Percentiles rank a stretch among this genome's conserved stretches.
Evolutionary conservation across 2,797 vertebrate species (phyloP).

Genomic region (Meda fulgida): DNA sequence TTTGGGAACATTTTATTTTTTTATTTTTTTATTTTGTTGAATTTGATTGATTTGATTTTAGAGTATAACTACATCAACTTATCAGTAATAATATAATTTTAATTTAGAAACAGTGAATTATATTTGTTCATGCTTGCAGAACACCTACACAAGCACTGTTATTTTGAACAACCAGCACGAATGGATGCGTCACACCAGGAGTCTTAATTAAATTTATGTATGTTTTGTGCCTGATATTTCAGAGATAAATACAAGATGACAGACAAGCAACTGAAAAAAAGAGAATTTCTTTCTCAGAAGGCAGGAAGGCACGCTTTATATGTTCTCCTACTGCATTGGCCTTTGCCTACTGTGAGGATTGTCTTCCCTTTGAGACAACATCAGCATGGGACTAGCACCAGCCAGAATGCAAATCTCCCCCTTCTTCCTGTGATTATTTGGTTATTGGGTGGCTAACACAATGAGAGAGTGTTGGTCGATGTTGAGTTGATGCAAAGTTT

Average conservation of each 20-base stretch:
- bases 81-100: neutral
- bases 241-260: conserved; percentile 8
- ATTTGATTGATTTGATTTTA: too few relatives aligned
- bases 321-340: conserved; percentile 1
- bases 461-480: conserved; percentile 31
- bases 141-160: neutral
- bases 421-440: conserved; percentile 38
- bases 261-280: neutral
- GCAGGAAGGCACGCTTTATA: conserved; percentile 12
- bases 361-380: conserved; percentile 36
- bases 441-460: conserved; percentile 45
- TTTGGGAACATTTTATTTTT: too few relatives aligned
- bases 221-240: conserved; percentile 24
- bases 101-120: neutral
- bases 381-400: conserved; percentile 32
- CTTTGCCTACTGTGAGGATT: conserved; percentile 28
- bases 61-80: neutral
- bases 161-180: conserved; percentile 5
- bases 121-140: neutral
- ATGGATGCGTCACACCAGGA: neutral
- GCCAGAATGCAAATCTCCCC: conserved; percentile 15
- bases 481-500: conserved; percentile 46
- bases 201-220: conserved; percentile 30
- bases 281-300: conserved; percentile 10
- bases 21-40: too few relatives aligned